A percentile compares a stretch with the other conserved stretches of the same genome.
These are phyloP conservation scores for Drosophila pseudoananassae DNA, from an alignment of 1,140 invertebrate species.

Conservation along the genomic window DNA sequence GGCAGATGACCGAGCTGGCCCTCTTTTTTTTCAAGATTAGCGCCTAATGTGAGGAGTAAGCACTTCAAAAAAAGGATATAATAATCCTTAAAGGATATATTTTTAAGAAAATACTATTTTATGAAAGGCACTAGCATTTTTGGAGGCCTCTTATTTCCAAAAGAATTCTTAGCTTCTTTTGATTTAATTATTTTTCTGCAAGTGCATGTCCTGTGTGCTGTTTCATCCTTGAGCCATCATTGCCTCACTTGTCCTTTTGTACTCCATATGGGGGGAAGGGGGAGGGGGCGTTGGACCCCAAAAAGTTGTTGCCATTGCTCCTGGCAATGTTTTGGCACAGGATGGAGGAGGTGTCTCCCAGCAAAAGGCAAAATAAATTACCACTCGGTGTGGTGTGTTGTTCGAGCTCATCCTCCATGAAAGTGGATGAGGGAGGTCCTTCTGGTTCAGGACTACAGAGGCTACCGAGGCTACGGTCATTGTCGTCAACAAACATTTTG, in stretches of 20 bases:
- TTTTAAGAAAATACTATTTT: too few species aligned
- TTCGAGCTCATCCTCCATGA: slow-evolving; percentile 22
- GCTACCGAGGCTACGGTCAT: slow-evolving; percentile 26
- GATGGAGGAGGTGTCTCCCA: slow-evolving; percentile 8
- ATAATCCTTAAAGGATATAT: background rate
- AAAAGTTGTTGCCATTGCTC: slow-evolving; percentile 13
- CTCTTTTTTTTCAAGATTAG: slow-evolving; percentile 53
- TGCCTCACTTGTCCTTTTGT: slow-evolving; percentile 4
- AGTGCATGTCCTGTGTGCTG: slow-evolving; percentile 5
- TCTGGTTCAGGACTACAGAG: background rate
- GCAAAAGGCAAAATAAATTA: slow-evolving; percentile 77
- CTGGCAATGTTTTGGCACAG: slow-evolving; percentile 18
- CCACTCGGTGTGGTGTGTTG: slow-evolving; percentile 62
- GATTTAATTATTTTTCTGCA: background rate
- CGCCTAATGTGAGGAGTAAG: slow-evolving; percentile 49
- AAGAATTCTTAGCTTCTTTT: background rate
- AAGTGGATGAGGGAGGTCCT: background rate
- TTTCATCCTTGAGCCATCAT: background rate
- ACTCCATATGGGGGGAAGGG: background rate
- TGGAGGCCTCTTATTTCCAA: background rate
- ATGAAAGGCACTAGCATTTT: background rate
- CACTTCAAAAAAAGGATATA: background rate
- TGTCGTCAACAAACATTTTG: slow-evolving; percentile 81
- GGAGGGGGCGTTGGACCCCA: background rate
- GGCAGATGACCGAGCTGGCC: slow-evolving; percentile 42